phyloP scores from a whole-genome alignment of 2,113 vertebrate species.

The Dipodomys ordii region DNA sequence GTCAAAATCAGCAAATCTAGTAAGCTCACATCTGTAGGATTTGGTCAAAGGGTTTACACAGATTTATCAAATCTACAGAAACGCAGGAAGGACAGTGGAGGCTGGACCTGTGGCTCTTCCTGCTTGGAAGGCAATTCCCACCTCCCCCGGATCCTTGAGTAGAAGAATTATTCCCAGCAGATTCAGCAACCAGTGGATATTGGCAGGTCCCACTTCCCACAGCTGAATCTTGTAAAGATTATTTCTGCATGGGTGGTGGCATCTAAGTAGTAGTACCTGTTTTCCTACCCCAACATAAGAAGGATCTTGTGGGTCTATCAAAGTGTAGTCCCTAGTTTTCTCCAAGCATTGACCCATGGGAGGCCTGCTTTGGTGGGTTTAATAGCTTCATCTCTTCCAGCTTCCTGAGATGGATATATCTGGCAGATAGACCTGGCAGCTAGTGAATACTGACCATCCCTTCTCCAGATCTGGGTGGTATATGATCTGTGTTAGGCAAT shows the following conservation, averaged over 20 bases:
- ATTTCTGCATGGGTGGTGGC: neutral
- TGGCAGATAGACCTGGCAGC: neutral
- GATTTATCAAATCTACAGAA: neutral
- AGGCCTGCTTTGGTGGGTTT: neutral
- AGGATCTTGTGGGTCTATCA: neutral
- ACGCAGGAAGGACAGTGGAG: neutral
- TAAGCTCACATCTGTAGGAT: neutral
- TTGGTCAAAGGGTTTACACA: neutral
- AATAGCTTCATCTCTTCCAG: neutral
- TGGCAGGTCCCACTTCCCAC: neutral
- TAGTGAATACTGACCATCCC: neutral
- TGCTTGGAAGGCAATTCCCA: too few relatives aligned
- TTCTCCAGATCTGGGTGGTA: neutral
- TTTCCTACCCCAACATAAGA: neutral
- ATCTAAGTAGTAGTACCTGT: neutral
- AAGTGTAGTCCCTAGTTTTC: neutral
- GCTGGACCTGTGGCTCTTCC: fast-evolving
- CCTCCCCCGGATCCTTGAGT: neutral
- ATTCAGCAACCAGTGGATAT: neutral
- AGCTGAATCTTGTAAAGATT: neutral
- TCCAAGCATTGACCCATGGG: neutral
- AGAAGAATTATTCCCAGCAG: neutral
- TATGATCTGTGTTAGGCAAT: neutral
- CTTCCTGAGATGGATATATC: neutral
- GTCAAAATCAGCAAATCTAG: neutral